These are phyloP conservation scores for Polypterus bichir DNA, from an alignment of 2,113 vertebrate species.

Conservation along the genomic window DNA sequence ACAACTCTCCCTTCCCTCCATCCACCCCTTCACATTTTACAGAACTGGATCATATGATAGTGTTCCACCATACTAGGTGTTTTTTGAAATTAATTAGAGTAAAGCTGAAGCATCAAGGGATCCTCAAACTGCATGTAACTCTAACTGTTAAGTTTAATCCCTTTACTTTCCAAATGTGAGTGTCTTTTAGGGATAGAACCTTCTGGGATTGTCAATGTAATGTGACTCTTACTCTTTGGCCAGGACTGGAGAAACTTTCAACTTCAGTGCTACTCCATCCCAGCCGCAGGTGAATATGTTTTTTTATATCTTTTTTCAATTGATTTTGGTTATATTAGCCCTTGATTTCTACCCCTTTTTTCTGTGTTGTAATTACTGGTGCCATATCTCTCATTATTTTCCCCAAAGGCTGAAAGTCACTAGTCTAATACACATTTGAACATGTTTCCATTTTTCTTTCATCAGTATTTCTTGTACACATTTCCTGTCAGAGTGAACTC, in stretches of 20 bases:
- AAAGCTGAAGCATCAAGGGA: too few relatives aligned
- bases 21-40: background rate
- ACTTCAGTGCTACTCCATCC: constrained; percentile 61
- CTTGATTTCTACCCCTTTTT: too few relatives aligned
- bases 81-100: too few relatives aligned
- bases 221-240: constrained; percentile 14
- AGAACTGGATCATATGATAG: too few relatives aligned
- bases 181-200: too few relatives aligned
- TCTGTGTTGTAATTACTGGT: background rate
- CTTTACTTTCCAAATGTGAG: too few relatives aligned
- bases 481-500: constrained; percentile 57
- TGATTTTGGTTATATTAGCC: too few relatives aligned
- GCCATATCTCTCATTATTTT: background rate
- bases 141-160: too few relatives aligned
- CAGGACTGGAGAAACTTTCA: constrained; percentile 50
- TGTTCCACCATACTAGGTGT: too few relatives aligned
- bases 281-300: constrained; percentile 55
- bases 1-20: background rate
- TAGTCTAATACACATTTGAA: background rate
- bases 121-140: too few relatives aligned
- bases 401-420: too few relatives aligned
- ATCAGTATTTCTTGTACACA: constrained; percentile 60
- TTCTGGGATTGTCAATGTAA: background rate
- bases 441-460: constrained; percentile 15
- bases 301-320: background rate